phyloP scores from a whole-genome alignment of 2,113 vertebrate genomes.

The Gambusia holbrooki region DNA sequence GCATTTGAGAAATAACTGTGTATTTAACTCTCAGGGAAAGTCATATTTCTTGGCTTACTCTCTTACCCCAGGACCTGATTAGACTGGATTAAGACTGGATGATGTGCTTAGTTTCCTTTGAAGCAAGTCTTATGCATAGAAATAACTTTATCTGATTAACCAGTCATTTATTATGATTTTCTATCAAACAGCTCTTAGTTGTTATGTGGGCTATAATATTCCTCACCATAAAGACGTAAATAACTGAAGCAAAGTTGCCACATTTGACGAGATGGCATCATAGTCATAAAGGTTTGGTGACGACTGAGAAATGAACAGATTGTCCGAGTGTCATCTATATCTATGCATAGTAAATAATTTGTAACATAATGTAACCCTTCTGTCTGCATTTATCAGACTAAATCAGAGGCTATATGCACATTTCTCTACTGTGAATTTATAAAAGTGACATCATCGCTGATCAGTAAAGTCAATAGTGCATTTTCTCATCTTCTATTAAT shows the following conservation, averaged over 20 bases:
- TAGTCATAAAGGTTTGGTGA: constrained; percentile 4
- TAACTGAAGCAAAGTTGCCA: constrained; percentile 25
- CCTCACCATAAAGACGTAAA: constrained; percentile 5
- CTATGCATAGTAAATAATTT: constrained; percentile 59
- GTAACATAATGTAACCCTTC: constrained; percentile 21
- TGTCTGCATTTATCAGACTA: constrained; percentile 39
- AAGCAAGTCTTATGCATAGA: constrained; percentile 37
- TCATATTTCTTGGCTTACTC: constrained; percentile 43
- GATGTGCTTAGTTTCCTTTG: constrained; percentile 46
- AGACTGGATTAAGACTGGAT: constrained; percentile 45
- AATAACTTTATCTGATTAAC: constrained; percentile 33
- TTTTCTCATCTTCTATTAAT: constrained; percentile 22
- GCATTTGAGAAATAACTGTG: constrained; percentile 4
- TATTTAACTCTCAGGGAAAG: constrained; percentile 38
- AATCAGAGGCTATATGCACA: constrained; percentile 54
- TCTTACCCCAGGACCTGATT: constrained; percentile 52
- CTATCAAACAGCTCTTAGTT: constrained; percentile 25
- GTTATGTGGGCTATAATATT: constrained; percentile 7
- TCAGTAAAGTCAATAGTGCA: constrained; percentile 65
- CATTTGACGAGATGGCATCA: neutral
- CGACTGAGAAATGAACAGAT: constrained; percentile 39
- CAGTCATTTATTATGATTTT: constrained; percentile 47
- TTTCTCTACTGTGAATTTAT: constrained; percentile 53
- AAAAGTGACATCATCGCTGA: constrained; percentile 74
- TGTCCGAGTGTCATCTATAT: constrained; percentile 44